Evolutionary conservation across 2,797 vertebrate genomes (phyloP), one percentile per base, ranked within the genome.

Genomic region (Parauchenoglanis punctatus): DNA sequence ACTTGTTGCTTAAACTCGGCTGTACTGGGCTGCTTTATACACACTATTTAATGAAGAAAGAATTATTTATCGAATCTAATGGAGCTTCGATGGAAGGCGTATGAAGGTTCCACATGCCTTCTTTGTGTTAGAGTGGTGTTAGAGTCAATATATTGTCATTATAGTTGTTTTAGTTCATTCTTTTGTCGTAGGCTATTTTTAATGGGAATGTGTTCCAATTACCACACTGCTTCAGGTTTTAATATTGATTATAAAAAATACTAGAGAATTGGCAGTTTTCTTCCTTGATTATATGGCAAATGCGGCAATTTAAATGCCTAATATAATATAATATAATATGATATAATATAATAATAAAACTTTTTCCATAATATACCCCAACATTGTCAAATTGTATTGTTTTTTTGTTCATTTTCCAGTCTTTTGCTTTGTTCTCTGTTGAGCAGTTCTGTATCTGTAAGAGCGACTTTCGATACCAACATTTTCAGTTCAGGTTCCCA

Each of bases 1-100:
- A 88, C 93, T 94, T 94, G 93, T 94, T 95, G 93, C 92, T 90
- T 90, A 76, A 88, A 61, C 70, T 89, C 90, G 65, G 58, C 20
- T 63, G 18, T 17, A 65, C 59, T 65, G 25, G 13, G 25, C 65
- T 28, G 81, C 18, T 83, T 70, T 56, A 25, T 56, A 56, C 63
- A 68, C 2, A 56, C 40, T 70, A 70, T 56, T 83, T 68, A 83
- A 40, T 4, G 46, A 35, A 70, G 25, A 56, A 70, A 35, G 18
- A 54, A 68, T 35, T 23, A 68, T 31, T 52, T 83, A 52, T 70
- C 3, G 1, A 35, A 54, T 67, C 10, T 20, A 68, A 52, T 54
- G n/a, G 10, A 68, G 2, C 59, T 17, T 46, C 25, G 23, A 49
- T 65, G n/a, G 23, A 46, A 46, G 40, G 3, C 0, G 7, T 28